Evolutionary conservation across 2,888 invertebrate species (phyloP).

Genomic region (Scaptomyza reducta): DNA sequence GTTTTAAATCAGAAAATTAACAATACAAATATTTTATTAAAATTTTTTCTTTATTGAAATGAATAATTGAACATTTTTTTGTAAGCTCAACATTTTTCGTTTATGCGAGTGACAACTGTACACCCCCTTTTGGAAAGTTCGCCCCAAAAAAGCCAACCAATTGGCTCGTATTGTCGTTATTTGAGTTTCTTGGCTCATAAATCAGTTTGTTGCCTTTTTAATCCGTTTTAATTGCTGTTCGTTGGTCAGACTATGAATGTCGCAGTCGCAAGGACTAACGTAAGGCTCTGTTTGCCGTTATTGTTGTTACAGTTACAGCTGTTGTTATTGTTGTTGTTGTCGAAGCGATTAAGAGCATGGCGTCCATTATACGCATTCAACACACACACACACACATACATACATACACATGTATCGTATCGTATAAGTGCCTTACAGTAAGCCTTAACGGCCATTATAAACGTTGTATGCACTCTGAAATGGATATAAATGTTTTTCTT

Average conservation of each 20-base stretch:
- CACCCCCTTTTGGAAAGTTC: not conserved
- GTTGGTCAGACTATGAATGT: constrained; percentile 78
- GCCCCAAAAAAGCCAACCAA: constrained; percentile 4
- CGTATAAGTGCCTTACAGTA: constrained; percentile 41
- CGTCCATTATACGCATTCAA: constrained; percentile 62
- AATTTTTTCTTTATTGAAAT: no score
- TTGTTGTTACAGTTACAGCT: constrained; percentile 46
- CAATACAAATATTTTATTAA: no score
- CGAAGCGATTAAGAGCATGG: constrained; percentile 67
- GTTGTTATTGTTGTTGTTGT: constrained; percentile 28
- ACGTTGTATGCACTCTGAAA: constrained; percentile 60
- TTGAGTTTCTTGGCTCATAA: constrained; percentile 81
- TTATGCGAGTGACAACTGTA: not conserved
- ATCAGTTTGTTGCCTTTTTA: constrained; percentile 81
- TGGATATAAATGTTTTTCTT: constrained; percentile 57
- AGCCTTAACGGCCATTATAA: constrained; percentile 73
- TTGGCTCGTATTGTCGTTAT: constrained; percentile 78
- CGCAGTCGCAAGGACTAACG: constrained; percentile 68
- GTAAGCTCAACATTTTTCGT: no score
- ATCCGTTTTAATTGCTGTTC: constrained; percentile 80
- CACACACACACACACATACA: constrained; percentile 44
- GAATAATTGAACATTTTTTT: no score
- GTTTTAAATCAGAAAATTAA: no score
- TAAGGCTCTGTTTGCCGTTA: constrained; percentile 43
- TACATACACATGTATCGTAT: constrained; percentile 1